Conservation (phyloP, 2,888 invertebrate genomes). For the Aricia artaxerxes region DNA sequence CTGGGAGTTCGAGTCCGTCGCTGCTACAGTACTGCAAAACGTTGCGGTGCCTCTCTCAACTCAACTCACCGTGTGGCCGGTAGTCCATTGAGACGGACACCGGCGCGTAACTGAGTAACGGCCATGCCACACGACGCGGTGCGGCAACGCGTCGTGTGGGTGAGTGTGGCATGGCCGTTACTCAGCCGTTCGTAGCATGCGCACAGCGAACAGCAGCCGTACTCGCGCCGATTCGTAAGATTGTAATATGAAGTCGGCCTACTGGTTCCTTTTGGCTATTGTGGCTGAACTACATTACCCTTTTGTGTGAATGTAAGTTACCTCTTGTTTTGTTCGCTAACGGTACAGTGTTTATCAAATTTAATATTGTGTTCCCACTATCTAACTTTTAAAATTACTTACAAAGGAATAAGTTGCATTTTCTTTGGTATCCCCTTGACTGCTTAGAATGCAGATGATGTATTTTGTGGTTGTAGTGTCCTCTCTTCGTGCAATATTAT, state of each 20-base stretch:
- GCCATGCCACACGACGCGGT: too few relatives aligned
- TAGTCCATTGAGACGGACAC: too few relatives aligned
- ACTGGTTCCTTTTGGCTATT: not conserved
- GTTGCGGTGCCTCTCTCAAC: too few relatives aligned
- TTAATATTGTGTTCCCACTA: slow-evolving; percentile 1
- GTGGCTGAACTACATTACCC: slow-evolving; percentile 4
- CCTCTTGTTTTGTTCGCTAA: slow-evolving; percentile 8
- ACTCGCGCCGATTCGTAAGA: too few relatives aligned
- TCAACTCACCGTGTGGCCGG: too few relatives aligned
- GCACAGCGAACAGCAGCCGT: too few relatives aligned
- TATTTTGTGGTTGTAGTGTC: not conserved
- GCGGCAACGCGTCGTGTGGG: too few relatives aligned
- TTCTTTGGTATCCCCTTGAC: not conserved
- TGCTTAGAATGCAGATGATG: not conserved
- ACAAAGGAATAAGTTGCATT: not conserved
- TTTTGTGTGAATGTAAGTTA: slow-evolving; percentile 13
- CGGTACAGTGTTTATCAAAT: slow-evolving; percentile 15
- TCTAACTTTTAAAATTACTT: not conserved
- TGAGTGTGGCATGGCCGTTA: too few relatives aligned
- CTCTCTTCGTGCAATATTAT: not conserved
- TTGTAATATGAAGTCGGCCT: not conserved
- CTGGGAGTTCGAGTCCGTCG: too few relatives aligned
- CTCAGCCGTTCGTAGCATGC: too few relatives aligned
- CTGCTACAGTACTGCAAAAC: too few relatives aligned
- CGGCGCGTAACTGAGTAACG: too few relatives aligned